Evolutionary conservation across 2,113 vertebrate species (phyloP), one percentile per base, ranked within the genome.

Genomic region (Origma solitaria): DNA sequence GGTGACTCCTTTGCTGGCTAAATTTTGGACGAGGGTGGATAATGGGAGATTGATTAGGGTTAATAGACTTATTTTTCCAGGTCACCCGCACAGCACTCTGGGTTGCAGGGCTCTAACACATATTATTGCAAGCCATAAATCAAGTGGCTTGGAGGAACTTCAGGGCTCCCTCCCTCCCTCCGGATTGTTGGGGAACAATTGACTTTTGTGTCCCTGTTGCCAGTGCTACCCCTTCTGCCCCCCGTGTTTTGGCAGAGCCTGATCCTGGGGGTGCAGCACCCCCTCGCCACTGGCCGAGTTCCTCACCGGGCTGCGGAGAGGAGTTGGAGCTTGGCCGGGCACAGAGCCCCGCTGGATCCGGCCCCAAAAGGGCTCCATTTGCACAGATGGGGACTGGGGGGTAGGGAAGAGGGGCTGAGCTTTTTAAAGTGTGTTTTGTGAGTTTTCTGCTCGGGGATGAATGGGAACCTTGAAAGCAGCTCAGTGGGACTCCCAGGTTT

Each of bases 41-140:
- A 98, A 98, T 98, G 97, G 97, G 97, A 98, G 98, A 98, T 98
- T 98, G 98, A 99, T 98, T 98, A 97, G 98, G 96, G 95, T 98
- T 98, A 98, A 99, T 98, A 97, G 98, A 98, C 97, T 98, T 97
- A 98, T 98, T 98, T 97, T 98, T 96, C 90, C 97, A 97, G 98
- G 97, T 98, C 98, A 98, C 61, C 96, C 94, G 95, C 97, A 97
- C 92, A 95, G 97, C 94, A 95, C 96, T 96, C 96, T 95, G 95
- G 97, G 82, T 87, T 97, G 97, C 56, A 78, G 96, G 53, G 91
- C 91, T 94, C 96, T 98, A 97, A 71, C 94, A 85, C 92, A 51
- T 85, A 95, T 97, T 98, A 98, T 98, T 95, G 92, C 96, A 53
- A 97, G 98, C 95, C 97, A 98, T 98, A 98, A 98, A 98, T 98